Evolutionary conservation across 2,888 invertebrate genomes (phyloP).

Genomic region (Thymelicus acteon): DNA sequence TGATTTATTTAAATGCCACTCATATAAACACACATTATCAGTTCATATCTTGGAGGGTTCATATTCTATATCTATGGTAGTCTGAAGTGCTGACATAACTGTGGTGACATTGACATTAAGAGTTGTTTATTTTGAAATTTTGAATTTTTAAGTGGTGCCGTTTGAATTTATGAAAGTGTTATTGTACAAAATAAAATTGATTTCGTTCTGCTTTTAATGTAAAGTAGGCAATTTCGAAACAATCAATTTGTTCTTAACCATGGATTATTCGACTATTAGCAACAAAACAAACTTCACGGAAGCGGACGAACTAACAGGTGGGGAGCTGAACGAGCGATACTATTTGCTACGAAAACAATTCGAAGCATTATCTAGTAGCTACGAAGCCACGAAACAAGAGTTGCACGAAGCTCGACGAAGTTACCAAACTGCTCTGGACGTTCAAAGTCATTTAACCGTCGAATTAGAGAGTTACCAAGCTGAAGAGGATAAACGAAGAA

Average conservation of each 20-base stretch:
- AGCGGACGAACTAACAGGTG: conserved; percentile 68
- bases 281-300: conserved; percentile 73
- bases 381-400: conserved; percentile 74
- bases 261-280: conserved; percentile 79
- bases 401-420: conserved; percentile 72
- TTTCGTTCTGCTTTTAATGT: background rate
- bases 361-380: conserved; percentile 64
- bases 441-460: conserved; percentile 71
- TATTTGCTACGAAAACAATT: conserved; percentile 74
- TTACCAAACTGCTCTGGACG: conserved; percentile 75
- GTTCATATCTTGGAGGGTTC: too few species aligned
- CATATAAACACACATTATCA: too few species aligned
- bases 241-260: conserved; percentile 41
- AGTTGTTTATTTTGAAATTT: background rate
- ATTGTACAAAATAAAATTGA: background rate
- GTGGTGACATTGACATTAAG: background rate
- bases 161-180: background rate
- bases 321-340: conserved; percentile 71
- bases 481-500: conserved; percentile 62
- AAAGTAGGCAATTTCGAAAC: background rate
- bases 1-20: too few species aligned
- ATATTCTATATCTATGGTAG: too few species aligned
- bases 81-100: too few species aligned
- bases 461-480: conserved; percentile 74
- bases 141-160: background rate